Percentiles rank a stretch among this genome's conserved stretches.
Evolutionary conservation across 2,888 invertebrate genomes (phyloP).

Genomic region (Cataglyphis albicans): DNA sequence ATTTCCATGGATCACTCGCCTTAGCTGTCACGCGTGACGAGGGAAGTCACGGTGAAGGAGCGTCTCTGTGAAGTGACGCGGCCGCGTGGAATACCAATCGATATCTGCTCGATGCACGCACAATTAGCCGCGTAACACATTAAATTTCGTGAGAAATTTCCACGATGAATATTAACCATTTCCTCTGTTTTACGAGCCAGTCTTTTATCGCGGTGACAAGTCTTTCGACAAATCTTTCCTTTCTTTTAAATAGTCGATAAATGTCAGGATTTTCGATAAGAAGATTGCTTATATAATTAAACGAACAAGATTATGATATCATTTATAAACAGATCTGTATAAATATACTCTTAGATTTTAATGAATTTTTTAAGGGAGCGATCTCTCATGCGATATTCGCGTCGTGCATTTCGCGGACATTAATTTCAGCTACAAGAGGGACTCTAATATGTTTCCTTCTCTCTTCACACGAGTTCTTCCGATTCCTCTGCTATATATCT

Average conservation of each 20-base stretch:
- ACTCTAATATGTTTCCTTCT: conserved; percentile 8
- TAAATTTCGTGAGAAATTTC: conserved; percentile 44
- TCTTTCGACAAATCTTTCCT: background rate
- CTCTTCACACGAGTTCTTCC: conserved; percentile 6
- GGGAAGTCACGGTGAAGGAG: conserved; percentile 62
- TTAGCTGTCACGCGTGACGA: conserved; percentile 58
- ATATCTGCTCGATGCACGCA: too few species aligned
- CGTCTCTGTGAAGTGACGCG: conserved; percentile 3
- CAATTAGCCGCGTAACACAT: conserved; percentile 31
- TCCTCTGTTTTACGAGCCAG: background rate
- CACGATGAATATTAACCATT: background rate
- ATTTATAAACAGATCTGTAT: background rate
- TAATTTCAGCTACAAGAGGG: background rate
- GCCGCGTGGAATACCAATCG: conserved; percentile 37
- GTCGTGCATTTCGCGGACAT: background rate
- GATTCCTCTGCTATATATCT: conserved; percentile 52
- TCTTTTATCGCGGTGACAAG: conserved; percentile 1
- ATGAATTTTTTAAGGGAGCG: background rate
- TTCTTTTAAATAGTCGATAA: background rate
- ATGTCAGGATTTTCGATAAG: background rate
- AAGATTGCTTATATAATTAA: background rate
- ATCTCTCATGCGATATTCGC: background rate
- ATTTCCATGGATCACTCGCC: conserved; percentile 51
- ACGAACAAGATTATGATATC: background rate
- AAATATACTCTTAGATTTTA: conserved; percentile 10